A percentile compares a stretch with the other conserved stretches of the same genome.
Conservation (phyloP, 2,888 invertebrate species). For the Tortrix viridana region DNA sequence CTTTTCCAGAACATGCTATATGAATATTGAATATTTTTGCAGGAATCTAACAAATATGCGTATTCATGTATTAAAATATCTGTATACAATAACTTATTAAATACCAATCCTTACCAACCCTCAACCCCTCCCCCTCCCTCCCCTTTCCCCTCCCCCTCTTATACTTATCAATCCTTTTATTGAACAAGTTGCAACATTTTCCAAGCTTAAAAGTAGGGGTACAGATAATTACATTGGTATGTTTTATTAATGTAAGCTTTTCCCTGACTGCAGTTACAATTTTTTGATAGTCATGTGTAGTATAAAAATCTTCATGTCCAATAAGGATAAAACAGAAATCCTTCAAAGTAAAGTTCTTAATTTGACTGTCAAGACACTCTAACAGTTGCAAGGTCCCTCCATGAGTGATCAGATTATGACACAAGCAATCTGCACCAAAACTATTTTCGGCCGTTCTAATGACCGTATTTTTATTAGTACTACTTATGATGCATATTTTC, state of each 20-base stretch:
- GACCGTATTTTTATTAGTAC: neutral
- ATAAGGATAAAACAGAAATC: conserved; percentile 3
- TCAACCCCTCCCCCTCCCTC: no score
- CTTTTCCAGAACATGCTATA: neutral
- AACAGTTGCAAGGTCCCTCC: conserved; percentile 2
- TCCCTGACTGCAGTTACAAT: neutral
- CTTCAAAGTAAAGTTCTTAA: neutral
- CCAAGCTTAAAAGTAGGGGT: neutral
- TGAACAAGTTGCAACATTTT: neutral
- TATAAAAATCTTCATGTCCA: neutral
- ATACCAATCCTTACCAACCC: no score
- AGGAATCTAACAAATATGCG: neutral
- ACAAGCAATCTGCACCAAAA: neutral
- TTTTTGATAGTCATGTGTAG: neutral
- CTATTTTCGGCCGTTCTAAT: neutral
- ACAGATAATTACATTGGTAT: neutral
- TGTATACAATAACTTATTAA: no score
- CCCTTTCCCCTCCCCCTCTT: no score
- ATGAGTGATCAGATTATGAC: neutral
- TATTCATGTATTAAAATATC: neutral
- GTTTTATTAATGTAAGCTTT: neutral
- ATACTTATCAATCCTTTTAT: conserved; percentile 5
- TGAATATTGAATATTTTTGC: neutral
- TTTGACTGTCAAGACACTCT: neutral
- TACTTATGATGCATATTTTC: conserved; percentile 6